Percentiles rank a stretch among this genome's conserved stretches.
Conservation (phyloP, 2,797 vertebrate species). For the Xyrichtys novacula region DNA sequence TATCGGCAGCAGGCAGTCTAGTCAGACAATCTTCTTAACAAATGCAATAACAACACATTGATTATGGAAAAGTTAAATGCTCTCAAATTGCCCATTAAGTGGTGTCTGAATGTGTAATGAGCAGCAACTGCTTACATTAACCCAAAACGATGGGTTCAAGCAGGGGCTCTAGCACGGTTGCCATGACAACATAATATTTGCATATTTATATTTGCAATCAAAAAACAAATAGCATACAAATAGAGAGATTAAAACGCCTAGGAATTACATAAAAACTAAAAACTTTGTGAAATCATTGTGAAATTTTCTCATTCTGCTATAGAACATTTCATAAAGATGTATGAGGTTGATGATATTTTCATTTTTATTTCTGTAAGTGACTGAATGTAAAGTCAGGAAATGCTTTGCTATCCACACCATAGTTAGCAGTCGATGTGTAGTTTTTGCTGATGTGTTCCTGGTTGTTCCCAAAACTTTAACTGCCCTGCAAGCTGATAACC, state of each 20-base stretch:
- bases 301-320: not conserved
- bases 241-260: not conserved
- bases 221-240: slow-evolving; percentile 6
- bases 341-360: not conserved
- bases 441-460: not conserved
- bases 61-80: slow-evolving; percentile 36
- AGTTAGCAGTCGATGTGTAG: not conserved
- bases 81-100: slow-evolving; percentile 28
- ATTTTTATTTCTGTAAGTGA: not conserved
- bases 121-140: slow-evolving; percentile 33
- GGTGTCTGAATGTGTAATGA: slow-evolving; percentile 38
- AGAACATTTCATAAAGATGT: not conserved
- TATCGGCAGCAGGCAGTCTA: slow-evolving; percentile 2
- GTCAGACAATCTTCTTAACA: slow-evolving; percentile 1
- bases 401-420: not conserved
- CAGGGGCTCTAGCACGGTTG: slow-evolving; percentile 36
- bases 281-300: too few relatives aligned
- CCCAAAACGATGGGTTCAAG: slow-evolving; percentile 36
- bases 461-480: not conserved
- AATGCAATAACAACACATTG: slow-evolving; percentile 12
- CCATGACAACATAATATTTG: slow-evolving; percentile 51
- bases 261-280: too few relatives aligned
- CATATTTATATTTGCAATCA: slow-evolving; percentile 7
- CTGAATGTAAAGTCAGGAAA: not conserved
- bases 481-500: not conserved